Conservation (phyloP, 2,797 vertebrate genomes). For the Diglossa cyanea region DNA sequence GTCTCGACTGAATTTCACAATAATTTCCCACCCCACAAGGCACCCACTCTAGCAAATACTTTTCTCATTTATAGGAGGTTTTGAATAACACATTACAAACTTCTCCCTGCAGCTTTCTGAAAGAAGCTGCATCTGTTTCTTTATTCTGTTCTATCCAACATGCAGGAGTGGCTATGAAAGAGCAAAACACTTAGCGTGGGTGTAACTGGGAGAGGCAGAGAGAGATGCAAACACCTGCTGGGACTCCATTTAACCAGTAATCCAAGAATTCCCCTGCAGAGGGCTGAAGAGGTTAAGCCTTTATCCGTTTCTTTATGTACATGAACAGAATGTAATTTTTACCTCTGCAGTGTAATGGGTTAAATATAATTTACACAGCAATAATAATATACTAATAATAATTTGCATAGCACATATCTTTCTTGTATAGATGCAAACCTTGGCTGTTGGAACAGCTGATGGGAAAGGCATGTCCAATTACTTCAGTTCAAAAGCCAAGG, state of each 20-base stretch:
- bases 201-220: background rate
- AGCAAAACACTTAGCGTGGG: background rate
- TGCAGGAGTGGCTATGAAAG: background rate
- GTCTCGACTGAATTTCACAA: background rate
- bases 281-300: background rate
- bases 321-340: background rate
- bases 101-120: slow-evolving; percentile 39
- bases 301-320: background rate
- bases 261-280: slow-evolving; percentile 40
- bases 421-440: background rate
- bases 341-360: background rate
- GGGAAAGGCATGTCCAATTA: background rate
- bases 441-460: background rate
- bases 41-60: background rate
- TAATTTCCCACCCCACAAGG: background rate
- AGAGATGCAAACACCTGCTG: slow-evolving; percentile 2
- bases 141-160: background rate
- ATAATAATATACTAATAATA: background rate
- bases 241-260: slow-evolving; percentile 33
- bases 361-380: background rate
- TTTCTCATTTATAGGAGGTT: slow-evolving; percentile 13
- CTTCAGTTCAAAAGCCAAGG: background rate
- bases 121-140: slow-evolving; percentile 30
- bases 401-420: background rate
- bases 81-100: background rate